Evolutionary conservation across 2,113 vertebrate genomes (phyloP).

Genomic region (Thalassoma bifasciatum): DNA sequence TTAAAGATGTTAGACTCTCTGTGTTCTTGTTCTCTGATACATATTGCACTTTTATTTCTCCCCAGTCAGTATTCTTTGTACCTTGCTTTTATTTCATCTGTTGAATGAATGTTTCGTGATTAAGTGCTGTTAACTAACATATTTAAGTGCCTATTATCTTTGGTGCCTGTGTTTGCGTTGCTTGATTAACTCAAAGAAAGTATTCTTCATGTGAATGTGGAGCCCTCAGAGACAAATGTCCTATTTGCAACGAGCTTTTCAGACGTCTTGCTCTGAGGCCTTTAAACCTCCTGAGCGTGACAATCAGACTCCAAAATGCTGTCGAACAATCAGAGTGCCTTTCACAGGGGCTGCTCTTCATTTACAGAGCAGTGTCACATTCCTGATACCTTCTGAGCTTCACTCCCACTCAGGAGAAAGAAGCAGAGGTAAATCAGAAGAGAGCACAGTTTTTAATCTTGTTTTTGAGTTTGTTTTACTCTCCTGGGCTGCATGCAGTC

Average conservation of each 20-base stretch:
- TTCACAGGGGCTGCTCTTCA: conserved; percentile 38
- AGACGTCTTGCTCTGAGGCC: not conserved
- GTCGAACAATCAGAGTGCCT: conserved; percentile 39
- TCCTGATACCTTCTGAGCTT: conserved; percentile 30
- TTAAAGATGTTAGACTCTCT: conserved; percentile 50
- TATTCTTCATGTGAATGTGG: conserved; percentile 13
- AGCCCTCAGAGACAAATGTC: conserved; percentile 18
- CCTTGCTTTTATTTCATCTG: too few relatives aligned
- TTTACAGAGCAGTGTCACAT: conserved; percentile 63
- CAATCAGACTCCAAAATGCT: conserved; percentile 56
- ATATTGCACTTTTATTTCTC: conserved; percentile 41
- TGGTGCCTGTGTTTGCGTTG: not conserved
- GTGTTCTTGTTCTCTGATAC: conserved; percentile 35
- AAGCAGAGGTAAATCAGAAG: not conserved
- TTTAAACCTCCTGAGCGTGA: conserved; percentile 16
- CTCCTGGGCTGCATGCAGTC: not conserved
- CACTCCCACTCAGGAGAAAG: conserved; percentile 3
- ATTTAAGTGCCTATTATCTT: conserved; percentile 42
- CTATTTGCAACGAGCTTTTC: conserved; percentile 4
- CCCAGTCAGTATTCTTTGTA: conserved; percentile 48
- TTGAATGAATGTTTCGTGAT: conserved; percentile 10
- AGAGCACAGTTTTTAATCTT: not conserved
- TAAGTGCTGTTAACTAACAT: conserved; percentile 32
- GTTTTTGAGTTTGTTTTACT: not conserved
- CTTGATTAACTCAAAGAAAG: conserved; percentile 2